Conservation (phyloP, 2,113 vertebrate genomes). For the Ochotona princeps region DNA sequence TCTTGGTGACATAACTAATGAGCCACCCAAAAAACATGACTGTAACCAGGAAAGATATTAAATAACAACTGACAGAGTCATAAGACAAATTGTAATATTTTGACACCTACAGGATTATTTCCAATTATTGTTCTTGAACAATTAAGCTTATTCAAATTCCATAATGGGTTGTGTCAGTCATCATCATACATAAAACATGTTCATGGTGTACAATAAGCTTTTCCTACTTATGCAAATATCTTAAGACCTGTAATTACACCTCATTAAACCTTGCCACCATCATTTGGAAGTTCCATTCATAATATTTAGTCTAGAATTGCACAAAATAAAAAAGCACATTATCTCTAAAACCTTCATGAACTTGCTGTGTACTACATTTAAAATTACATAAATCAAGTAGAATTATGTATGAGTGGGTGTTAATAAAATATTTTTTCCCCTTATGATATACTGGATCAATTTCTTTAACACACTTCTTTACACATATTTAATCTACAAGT, state of each 20-base stretch:
- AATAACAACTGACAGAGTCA: constrained; percentile 78
- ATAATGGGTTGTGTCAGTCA: constrained; percentile 85
- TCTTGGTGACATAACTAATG: constrained; percentile 76
- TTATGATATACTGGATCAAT: background rate
- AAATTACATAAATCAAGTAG: constrained; percentile 63
- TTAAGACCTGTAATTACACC: constrained; percentile 83
- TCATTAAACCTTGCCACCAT: constrained; percentile 83
- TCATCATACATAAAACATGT: constrained; percentile 84
- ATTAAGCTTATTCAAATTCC: constrained; percentile 85
- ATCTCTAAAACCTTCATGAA: constrained; percentile 78
- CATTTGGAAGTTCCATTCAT: constrained; percentile 82
- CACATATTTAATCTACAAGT: background rate
- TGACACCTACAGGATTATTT: constrained; percentile 87
- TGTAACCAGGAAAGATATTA: constrained; percentile 71
- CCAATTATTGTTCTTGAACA: constrained; percentile 86
- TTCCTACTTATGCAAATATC: constrained; percentile 79
- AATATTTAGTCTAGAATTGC: constrained; percentile 80
- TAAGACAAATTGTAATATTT: constrained; percentile 81
- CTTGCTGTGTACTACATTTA: constrained; percentile 70
- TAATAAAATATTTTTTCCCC: constrained; percentile 52
- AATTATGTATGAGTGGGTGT: background rate
- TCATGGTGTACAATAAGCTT: constrained; percentile 81
- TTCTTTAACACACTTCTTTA: background rate
- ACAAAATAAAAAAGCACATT: constrained; percentile 74
- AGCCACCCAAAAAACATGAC: constrained; percentile 72